These are phyloP conservation scores for Salvelinus fontinalis DNA, from an alignment of 2,113 vertebrate species.

Conservation along the genomic window DNA sequence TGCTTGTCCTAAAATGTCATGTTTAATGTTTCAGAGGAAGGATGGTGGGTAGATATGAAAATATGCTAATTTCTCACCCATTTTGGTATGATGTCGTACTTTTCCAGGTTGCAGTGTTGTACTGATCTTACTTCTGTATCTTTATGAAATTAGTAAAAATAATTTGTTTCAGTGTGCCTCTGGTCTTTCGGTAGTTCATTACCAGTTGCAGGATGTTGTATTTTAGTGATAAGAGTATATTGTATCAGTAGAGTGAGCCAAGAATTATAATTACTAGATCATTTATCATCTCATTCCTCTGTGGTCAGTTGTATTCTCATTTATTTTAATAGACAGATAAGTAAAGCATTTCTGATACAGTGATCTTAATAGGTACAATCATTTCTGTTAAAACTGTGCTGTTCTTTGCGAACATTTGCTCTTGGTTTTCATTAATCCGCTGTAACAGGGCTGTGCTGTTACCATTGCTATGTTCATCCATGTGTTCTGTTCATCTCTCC, in stretches of 20 bases:
- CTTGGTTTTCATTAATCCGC: conserved; percentile 33
- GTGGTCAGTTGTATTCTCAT: background rate
- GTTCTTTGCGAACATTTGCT: background rate
- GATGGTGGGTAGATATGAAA: too few species aligned
- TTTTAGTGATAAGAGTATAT: background rate
- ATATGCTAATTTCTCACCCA: too few species aligned
- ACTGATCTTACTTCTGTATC: too few species aligned
- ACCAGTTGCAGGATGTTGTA: background rate
- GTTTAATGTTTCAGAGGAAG: too few species aligned
- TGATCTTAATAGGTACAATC: conserved; percentile 6
- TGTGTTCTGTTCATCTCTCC: conserved; percentile 57
- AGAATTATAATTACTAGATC: background rate
- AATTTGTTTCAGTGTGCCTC: background rate
- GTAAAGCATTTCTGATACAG: background rate
- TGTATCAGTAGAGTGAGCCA: too few species aligned
- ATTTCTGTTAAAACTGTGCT: background rate
- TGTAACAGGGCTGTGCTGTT: conserved; percentile 44
- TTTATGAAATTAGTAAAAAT: too few species aligned
- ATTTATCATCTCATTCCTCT: background rate
- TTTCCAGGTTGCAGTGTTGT: too few species aligned
- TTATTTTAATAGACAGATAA: background rate
- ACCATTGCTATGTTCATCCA: conserved; percentile 68
- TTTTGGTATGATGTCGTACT: too few species aligned
- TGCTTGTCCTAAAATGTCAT: too few species aligned
- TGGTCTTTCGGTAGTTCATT: background rate